phyloP scores from a whole-genome alignment of 1,140 invertebrate genomes.

The Achroia grisella region DNA sequence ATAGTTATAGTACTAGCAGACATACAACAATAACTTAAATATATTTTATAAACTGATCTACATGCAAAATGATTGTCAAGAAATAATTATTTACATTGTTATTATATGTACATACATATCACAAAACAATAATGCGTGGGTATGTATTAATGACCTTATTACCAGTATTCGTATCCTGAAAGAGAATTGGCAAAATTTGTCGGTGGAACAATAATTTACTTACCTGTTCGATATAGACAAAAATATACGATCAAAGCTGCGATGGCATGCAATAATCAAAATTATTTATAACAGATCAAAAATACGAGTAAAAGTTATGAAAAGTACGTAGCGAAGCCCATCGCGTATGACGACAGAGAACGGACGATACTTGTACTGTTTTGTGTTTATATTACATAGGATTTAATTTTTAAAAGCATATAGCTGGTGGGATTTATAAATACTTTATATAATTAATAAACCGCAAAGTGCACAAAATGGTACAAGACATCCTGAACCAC shows the following conservation, averaged over 20 bases:
- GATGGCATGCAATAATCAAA: conserved; percentile 14
- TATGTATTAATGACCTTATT: no score
- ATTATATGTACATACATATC: no score
- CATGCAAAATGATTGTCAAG: no score
- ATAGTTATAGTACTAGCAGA: no score
- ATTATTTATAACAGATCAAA: conserved; percentile 12
- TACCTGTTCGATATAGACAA: neutral
- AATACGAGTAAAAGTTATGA: conserved; percentile 5
- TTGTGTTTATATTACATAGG: neutral
- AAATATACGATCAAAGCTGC: conserved; percentile 24
- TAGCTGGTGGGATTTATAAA: neutral
- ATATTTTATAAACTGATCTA: no score
- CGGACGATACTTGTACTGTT: conserved; percentile 27
- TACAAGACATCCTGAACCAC: conserved; percentile 15
- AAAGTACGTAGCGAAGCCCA: conserved; percentile 31
- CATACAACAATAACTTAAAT: no score
- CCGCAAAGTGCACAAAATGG: neutral
- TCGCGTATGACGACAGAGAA: conserved; percentile 39
- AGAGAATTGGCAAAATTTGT: no score
- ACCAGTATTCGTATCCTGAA: no score
- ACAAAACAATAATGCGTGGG: no score
- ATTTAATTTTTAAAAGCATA: neutral
- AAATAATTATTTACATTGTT: no score
- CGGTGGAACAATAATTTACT: no score
- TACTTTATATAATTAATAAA: neutral